These are phyloP conservation scores for Rattus rattus DNA, from an alignment of 2,113 vertebrate species.

Conservation along the genomic window DNA sequence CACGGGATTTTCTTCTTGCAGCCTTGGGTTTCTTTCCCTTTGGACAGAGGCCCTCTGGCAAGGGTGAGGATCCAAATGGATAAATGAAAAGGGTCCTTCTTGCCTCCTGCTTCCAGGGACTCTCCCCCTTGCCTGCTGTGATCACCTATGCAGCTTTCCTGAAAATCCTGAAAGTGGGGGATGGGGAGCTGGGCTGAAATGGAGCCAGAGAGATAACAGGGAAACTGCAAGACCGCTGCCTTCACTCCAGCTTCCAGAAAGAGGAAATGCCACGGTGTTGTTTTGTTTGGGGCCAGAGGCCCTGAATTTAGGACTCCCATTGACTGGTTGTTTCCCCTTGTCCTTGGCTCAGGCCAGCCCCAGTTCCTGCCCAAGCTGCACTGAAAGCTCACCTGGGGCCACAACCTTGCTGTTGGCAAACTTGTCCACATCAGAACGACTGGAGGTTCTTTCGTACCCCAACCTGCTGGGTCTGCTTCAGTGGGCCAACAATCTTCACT, in stretches of 20 bases:
- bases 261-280: neutral
- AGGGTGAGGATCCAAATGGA: conserved; percentile 16
- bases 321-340: neutral
- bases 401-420: neutral
- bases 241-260: conserved; percentile 14
- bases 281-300: neutral
- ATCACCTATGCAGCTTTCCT: neutral
- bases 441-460: conserved; percentile 1
- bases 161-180: neutral
- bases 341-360: neutral
- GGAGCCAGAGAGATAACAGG: neutral
- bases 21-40: conserved; percentile 45
- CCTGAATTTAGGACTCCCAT: neutral
- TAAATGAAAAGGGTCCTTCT: neutral
- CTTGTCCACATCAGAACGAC: neutral
- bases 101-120: neutral
- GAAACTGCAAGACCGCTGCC: neutral
- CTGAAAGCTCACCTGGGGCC: neutral
- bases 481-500: neutral
- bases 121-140: neutral
- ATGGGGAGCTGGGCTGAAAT: conserved; percentile 27
- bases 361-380: neutral
- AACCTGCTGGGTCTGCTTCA: neutral
- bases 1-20: conserved; percentile 13
- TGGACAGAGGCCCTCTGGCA: conserved; percentile 14